Percentiles rank a stretch among this genome's conserved stretches.
Conservation (phyloP, 2,797 vertebrate species). For the Helarctos malayanus region DNA sequence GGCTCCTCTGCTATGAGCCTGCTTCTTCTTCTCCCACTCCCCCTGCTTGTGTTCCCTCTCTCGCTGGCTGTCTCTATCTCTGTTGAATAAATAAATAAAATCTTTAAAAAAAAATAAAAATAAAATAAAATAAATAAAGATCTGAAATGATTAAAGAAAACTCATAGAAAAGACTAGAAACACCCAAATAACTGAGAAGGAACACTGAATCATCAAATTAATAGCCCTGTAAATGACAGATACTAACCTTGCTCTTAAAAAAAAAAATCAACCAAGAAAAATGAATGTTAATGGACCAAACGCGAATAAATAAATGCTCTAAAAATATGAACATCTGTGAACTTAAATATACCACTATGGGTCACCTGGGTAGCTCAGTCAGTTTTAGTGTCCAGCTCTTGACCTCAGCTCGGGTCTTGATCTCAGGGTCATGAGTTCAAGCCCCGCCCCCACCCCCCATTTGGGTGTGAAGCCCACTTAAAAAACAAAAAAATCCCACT, state of each 20-base stretch:
- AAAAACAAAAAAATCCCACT: background rate
- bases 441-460: background rate
- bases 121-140: background rate
- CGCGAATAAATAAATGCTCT: slow-evolving; percentile 51
- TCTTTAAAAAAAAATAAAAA: too few relatives aligned
- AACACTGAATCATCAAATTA: slow-evolving; percentile 64
- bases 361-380: background rate
- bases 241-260: slow-evolving; percentile 62
- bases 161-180: slow-evolving; percentile 22
- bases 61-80: too few relatives aligned
- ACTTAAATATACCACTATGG: slow-evolving; percentile 21
- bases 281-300: slow-evolving; percentile 53
- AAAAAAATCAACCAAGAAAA: slow-evolving; percentile 4
- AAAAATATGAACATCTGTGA: slow-evolving; percentile 66
- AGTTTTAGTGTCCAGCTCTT: background rate
- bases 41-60: too few relatives aligned
- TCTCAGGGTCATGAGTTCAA: background rate
- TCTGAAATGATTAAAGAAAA: slow-evolving; percentile 48
- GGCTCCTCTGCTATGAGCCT: too few relatives aligned
- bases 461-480: background rate
- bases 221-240: slow-evolving; percentile 61
- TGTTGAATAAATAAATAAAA: too few relatives aligned
- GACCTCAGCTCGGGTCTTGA: background rate
- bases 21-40: too few relatives aligned
- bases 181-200: slow-evolving; percentile 35